phyloP scores from a whole-genome alignment of 2,113 vertebrate genomes.

The Caranx melampygus region DNA sequence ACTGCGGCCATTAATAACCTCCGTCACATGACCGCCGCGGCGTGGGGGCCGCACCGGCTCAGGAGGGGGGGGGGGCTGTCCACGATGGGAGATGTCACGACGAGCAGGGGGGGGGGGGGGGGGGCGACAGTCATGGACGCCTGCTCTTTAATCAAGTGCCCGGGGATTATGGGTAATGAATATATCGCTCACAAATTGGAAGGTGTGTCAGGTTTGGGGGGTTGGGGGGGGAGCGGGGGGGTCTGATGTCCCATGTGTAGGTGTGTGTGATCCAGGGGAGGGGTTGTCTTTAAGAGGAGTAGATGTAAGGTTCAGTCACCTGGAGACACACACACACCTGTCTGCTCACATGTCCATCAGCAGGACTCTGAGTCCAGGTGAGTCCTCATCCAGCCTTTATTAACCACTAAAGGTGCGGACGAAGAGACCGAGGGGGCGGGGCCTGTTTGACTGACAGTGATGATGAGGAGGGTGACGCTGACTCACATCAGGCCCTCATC shows the following conservation, averaged over 20 bases:
- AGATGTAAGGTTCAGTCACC: too few species aligned
- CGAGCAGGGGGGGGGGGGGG: too few species aligned
- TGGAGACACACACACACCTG: too few species aligned
- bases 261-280: constrained; percentile 28
- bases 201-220: constrained; percentile 37
- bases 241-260: constrained; percentile 72
- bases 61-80: neutral
- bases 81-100: constrained; percentile 87
- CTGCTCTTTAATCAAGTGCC: constrained; percentile 94
- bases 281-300: constrained; percentile 40
- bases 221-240: too few species aligned
- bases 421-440: too few species aligned
- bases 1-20: constrained; percentile 99
- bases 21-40: constrained; percentile 89
- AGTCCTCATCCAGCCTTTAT: too few species aligned
- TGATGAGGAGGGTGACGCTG: too few species aligned
- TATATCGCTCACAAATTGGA: constrained; percentile 84
- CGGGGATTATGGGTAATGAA: constrained; percentile 85
- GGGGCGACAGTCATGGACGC: constrained; percentile 86
- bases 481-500: too few species aligned
- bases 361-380: too few species aligned
- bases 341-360: too few species aligned
- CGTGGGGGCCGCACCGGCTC: constrained; percentile 2
- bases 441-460: too few species aligned
- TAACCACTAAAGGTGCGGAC: too few species aligned